Conservation (phyloP, 2,113 vertebrate genomes). For the Hiodon alosoides region DNA sequence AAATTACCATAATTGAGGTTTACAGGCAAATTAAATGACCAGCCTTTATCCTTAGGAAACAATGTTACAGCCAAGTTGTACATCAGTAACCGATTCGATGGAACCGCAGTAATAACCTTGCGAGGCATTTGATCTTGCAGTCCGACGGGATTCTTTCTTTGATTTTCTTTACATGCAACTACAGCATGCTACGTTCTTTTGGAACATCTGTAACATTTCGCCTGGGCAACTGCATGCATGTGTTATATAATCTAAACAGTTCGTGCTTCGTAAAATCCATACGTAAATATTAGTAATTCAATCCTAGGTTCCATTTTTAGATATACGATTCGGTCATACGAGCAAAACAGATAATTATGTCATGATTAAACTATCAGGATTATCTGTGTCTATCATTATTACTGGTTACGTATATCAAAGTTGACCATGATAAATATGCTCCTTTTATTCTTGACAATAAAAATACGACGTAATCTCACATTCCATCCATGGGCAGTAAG, state of each 20-base stretch:
- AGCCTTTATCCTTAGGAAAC: not conserved
- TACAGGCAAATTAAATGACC: not conserved
- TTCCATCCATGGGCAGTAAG: slow-evolving; percentile 43
- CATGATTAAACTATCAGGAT: not conserved
- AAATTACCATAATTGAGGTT: no score
- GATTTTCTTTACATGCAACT: not conserved
- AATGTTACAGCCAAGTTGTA: slow-evolving; percentile 1
- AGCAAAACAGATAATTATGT: not conserved
- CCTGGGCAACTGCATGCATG: slow-evolving; percentile 6
- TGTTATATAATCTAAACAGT: slow-evolving; percentile 18
- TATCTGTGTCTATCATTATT: not conserved
- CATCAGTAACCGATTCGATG: not conserved
- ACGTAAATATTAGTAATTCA: slow-evolving; percentile 21
- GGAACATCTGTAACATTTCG: not conserved
- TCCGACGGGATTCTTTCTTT: not conserved
- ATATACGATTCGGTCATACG: not conserved
- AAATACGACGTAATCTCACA: slow-evolving; percentile 28
- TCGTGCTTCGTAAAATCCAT: slow-evolving; percentile 31
- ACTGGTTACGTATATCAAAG: not conserved
- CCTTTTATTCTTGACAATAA: not conserved
- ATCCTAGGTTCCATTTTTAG: slow-evolving; percentile 16
- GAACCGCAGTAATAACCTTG: slow-evolving; percentile 1
- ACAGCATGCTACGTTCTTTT: slow-evolving; percentile 1
- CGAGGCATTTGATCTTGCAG: not conserved
- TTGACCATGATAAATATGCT: no score